Percentiles rank a stretch among this genome's conserved stretches.
Evolutionary conservation across 2,888 invertebrate genomes (phyloP).

Genomic region (Anticlea derivata): DNA sequence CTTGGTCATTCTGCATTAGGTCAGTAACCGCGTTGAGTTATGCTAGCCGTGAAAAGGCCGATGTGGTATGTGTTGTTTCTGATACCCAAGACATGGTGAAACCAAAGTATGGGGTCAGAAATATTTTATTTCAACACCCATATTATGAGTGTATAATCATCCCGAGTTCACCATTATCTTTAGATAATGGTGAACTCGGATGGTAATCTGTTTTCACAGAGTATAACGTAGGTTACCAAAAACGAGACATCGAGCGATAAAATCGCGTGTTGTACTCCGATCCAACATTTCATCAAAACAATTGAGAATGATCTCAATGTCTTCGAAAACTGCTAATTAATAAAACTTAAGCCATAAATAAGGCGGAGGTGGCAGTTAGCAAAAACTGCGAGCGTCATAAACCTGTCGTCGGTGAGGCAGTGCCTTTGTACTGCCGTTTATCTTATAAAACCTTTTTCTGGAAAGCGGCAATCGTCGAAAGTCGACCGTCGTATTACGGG

Average conservation of each 20-base stretch:
- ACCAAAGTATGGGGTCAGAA: no score
- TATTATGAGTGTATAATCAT: no score
- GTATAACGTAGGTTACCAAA: not conserved
- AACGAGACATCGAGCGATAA: not conserved
- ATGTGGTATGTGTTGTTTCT: no score
- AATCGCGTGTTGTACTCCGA: conserved; percentile 6
- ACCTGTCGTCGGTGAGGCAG: conserved; percentile 81
- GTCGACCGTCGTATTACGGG: not conserved
- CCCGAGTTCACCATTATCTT: no score
- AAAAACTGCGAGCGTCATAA: conserved; percentile 84
- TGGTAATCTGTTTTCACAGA: no score
- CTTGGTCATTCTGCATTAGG: no score
- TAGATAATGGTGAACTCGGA: no score
- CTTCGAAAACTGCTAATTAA: conserved; percentile 77
- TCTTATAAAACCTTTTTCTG: conserved; percentile 57
- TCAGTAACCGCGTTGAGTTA: no score
- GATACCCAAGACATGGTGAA: no score
- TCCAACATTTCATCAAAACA: conserved; percentile 18
- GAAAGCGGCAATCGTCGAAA: not conserved
- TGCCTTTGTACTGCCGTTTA: conserved; percentile 79
- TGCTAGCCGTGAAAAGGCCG: no score
- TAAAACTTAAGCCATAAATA: conserved; percentile 80
- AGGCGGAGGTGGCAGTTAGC: conserved; percentile 75
- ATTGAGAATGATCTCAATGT: conserved; percentile 45
- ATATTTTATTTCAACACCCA: no score